A percentile compares a stretch with the other conserved stretches of the same genome.
Conservation (phyloP, 2,888 invertebrate genomes). For the Netelia virgata region DNA sequence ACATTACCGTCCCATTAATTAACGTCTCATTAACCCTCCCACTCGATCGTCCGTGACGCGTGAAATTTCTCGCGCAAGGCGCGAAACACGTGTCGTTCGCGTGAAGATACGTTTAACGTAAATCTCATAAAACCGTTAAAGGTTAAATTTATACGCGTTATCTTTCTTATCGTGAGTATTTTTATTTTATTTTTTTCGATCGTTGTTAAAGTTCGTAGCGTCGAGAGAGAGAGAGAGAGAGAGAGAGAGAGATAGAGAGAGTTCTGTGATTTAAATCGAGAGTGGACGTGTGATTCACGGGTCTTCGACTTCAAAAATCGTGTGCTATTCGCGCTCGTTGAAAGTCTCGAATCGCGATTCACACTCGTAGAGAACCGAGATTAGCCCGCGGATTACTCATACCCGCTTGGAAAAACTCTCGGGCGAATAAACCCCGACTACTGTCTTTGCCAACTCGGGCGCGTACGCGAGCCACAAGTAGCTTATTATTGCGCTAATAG, state of each 20-base stretch:
- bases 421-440: constrained; percentile 37
- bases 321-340: constrained; percentile 45
- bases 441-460: constrained; percentile 61
- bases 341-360: background rate
- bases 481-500: constrained; percentile 68
- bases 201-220: background rate
- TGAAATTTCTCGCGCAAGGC: constrained; percentile 25
- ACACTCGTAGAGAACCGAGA: constrained; percentile 41
- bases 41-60: constrained; percentile 40
- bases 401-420: constrained; percentile 58
- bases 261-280: background rate
- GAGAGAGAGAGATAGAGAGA: no score
- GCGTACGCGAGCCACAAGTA: constrained; percentile 13
- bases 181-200: background rate
- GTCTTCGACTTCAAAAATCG: constrained; percentile 65
- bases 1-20: constrained; percentile 74
- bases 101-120: no score
- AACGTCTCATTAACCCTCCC: constrained; percentile 67
- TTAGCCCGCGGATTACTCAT: constrained; percentile 63
- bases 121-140: background rate
- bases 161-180: background rate
- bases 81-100: background rate
- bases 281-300: constrained; percentile 63
- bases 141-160: background rate
- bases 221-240: no score